A percentile compares a stretch with the other conserved stretches of the same genome.
Conservation (phyloP, 1,140 invertebrate species). For the Drosophila orena region DNA sequence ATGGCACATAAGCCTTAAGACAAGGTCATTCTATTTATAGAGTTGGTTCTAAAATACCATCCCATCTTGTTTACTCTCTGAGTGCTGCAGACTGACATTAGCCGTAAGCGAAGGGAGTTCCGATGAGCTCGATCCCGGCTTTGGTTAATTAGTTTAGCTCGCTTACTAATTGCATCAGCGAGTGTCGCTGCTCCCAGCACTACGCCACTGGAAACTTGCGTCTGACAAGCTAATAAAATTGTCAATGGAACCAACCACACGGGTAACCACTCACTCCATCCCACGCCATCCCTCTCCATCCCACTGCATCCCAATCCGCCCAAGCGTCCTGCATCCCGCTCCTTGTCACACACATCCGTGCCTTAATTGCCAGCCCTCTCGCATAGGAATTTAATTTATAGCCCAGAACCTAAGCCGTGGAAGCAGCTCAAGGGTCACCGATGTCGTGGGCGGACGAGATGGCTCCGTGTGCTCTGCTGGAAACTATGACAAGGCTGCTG, state of each 20-base stretch:
- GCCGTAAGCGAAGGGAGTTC: slow-evolving; percentile 4
- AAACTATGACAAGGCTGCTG: slow-evolving; percentile 55
- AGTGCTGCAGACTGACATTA: neutral
- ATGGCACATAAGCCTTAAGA: neutral
- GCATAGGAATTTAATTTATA: slow-evolving; percentile 79
- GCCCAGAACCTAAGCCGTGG: slow-evolving; percentile 48
- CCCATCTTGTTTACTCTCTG: neutral
- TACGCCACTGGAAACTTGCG: slow-evolving; percentile 27
- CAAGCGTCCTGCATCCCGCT: neutral
- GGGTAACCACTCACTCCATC: neutral
- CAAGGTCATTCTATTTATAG: neutral
- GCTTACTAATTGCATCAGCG: slow-evolving; percentile 65
- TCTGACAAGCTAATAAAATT: slow-evolving; percentile 73
- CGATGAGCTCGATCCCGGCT: slow-evolving; percentile 30
- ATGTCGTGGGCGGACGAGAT: slow-evolving; percentile 13
- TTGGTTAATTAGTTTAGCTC: slow-evolving; percentile 71
- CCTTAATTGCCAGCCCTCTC: slow-evolving; percentile 64
- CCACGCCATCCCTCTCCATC: neutral
- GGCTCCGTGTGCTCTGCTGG: slow-evolving; percentile 21
- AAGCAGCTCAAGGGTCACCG: slow-evolving; percentile 39
- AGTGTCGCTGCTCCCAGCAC: slow-evolving; percentile 16
- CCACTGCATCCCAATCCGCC: too few relatives aligned
- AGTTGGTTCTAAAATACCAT: neutral
- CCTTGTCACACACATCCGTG: slow-evolving; percentile 31
- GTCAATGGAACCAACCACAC: slow-evolving; percentile 68